A percentile compares a stretch with the other conserved stretches of the same genome.
These are phyloP conservation scores for Helleia helle DNA, from an alignment of 2,888 invertebrate genomes.

Conservation along the genomic window DNA sequence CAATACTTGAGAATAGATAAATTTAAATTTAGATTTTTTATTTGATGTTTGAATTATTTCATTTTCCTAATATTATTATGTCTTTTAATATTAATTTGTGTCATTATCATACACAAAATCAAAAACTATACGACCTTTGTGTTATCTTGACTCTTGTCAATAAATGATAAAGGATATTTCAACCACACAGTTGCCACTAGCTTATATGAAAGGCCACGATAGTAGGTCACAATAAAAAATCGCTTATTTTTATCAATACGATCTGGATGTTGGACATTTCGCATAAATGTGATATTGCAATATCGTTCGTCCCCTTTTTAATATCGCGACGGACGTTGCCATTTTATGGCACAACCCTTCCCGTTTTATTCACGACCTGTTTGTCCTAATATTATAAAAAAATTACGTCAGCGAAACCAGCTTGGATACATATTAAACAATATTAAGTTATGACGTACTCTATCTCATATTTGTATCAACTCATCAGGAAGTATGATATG, in stretches of 20 bases:
- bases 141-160: too few relatives aligned
- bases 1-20: too few relatives aligned
- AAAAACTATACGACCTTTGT: too few relatives aligned
- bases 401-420: conserved; percentile 66
- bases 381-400: conserved; percentile 73
- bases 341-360: conserved; percentile 73
- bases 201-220: conserved; percentile 24
- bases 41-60: too few relatives aligned
- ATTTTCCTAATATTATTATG: too few relatives aligned
- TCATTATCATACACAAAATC: too few relatives aligned
- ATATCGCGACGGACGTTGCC: conserved; percentile 70
- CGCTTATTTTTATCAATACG: conserved; percentile 74
- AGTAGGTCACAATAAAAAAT: conserved; percentile 67
- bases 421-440: conserved; percentile 14
- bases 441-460: too few relatives aligned
- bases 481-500: too few relatives aligned
- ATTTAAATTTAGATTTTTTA: too few relatives aligned
- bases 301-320: conserved; percentile 73
- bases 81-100: too few relatives aligned
- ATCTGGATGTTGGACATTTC: conserved; percentile 73
- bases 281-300: conserved; percentile 75
- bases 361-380: conserved; percentile 72
- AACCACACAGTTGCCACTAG: background rate
- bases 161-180: too few relatives aligned
- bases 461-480: too few relatives aligned